Evolutionary conservation across 1,140 invertebrate species (phyloP).

Genomic region (Polypedilum pembai): DNA sequence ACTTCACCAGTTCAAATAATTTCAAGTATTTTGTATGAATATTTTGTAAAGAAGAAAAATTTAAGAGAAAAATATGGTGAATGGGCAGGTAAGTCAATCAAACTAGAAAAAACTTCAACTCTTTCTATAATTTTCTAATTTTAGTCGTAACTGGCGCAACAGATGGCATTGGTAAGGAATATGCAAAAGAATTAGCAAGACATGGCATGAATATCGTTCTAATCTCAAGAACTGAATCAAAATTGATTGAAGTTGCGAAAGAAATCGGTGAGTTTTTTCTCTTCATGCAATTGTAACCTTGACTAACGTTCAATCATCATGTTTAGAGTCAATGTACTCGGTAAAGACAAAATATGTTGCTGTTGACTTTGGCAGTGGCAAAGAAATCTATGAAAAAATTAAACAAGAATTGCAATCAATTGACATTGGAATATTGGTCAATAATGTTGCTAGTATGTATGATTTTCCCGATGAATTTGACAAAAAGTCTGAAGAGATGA

Average conservation of each 20-base stretch:
- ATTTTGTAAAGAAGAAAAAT: constrained; percentile 36
- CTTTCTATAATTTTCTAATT: constrained; percentile 33
- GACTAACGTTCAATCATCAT: background rate
- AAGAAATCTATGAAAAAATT: constrained; percentile 59
- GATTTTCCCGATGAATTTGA: constrained; percentile 72
- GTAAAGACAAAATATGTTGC: constrained; percentile 69
- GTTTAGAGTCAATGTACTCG: constrained; percentile 49
- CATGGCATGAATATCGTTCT: constrained; percentile 76
- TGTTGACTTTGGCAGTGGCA: constrained; percentile 71
- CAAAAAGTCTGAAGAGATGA: constrained; percentile 61
- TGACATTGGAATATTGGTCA: constrained; percentile 76
- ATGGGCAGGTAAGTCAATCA: constrained; percentile 47
- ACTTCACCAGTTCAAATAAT: too few relatives aligned
- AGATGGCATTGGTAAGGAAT: constrained; percentile 90
- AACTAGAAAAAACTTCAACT: background rate
- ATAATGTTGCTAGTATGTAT: constrained; percentile 84
- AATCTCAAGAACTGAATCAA: constrained; percentile 73
- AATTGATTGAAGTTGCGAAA: constrained; percentile 59
- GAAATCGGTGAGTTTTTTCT: constrained; percentile 61
- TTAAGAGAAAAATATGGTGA: constrained; percentile 49
- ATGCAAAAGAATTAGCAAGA: constrained; percentile 73
- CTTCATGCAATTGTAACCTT: background rate
- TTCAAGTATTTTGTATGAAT: too few relatives aligned
- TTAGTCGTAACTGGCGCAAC: constrained; percentile 84
- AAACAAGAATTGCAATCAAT: constrained; percentile 61